Conservation (phyloP, 2,113 vertebrate species). For the Ploceus nigricollis region DNA sequence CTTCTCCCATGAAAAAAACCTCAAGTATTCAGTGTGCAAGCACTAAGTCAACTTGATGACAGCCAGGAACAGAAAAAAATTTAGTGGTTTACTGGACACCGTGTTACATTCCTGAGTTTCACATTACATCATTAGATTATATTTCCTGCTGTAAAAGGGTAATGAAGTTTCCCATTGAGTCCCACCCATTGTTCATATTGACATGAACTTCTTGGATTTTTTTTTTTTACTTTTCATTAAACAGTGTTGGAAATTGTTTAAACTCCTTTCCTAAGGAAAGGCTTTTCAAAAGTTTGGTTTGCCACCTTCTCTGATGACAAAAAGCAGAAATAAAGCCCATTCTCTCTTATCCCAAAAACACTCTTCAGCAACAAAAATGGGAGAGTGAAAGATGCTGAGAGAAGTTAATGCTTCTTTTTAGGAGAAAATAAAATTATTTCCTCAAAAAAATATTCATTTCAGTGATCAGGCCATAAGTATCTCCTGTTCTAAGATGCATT, state of each 20-base stretch:
- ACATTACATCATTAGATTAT: conserved; percentile 33
- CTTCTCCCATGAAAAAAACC: not conserved
- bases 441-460: not conserved
- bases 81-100: not conserved
- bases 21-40: not conserved
- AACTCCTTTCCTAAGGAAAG: not conserved
- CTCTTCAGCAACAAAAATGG: not conserved
- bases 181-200: not conserved
- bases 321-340: not conserved
- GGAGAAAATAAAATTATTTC: not conserved
- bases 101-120: conserved; percentile 26
- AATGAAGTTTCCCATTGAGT: not conserved
- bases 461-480: not conserved
- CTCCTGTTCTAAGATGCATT: not conserved
- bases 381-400: not conserved
- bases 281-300: not conserved
- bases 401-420: not conserved
- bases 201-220: not conserved
- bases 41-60: not conserved
- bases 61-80: conserved; percentile 19
- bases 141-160: conserved; percentile 29
- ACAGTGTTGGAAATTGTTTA: not conserved
- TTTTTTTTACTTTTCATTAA: not conserved
- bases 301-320: not conserved
- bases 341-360: not conserved